Evolutionary conservation across 2,888 invertebrate genomes (phyloP), one percentile per base, ranked within the genome.

Genomic region (Amphipyra berbera): DNA sequence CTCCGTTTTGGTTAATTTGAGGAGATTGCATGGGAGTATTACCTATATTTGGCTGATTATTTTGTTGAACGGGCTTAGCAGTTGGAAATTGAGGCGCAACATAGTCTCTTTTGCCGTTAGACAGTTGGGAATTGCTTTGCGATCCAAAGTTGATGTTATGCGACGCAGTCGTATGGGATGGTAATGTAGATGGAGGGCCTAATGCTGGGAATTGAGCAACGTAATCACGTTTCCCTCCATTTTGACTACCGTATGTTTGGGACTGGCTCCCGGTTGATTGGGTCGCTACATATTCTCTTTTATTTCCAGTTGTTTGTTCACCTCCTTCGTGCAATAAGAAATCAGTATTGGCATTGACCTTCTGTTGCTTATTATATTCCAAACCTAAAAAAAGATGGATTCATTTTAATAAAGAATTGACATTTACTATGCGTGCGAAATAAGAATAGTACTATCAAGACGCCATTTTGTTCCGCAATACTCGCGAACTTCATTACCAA

Each of bases 311-410:
- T 44, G 70, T 57, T 47, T 79, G 70, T 7, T 69, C 76, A 42
- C 89, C 89, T 46, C 86, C 85, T 88, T 95, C 94, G 50, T 94
- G 94, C 33, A 88, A 67, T 78, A 95, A 83, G 64, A 95, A 95
- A 65, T 95, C 94, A 6, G 84, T 86, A 69, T 87, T 92, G 6
- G 88, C 78, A 81, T 88, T 91, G 60, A 86, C 82, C 44, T 83
- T 77, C 60, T 88, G 78, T n/a, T 66, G 84, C 55, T 79, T 85
- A 52, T 80, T 83, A 57, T 83, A 83, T 76, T 88, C 86, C 55
- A 86, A 72, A 41, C 87, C 93, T 93, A 45, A 87, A 88, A 44
- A 71, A 74, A 14, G 0, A 14, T 6, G 13, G 0, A 49, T 3
- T n/a, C 9, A 9, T 9, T 14, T 37, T 37, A 37, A 15, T n/a